Evolutionary conservation across 2,888 invertebrate species (phyloP), one percentile per base, ranked within the genome.

Genomic region (Hemistola chrysoprasaria): DNA sequence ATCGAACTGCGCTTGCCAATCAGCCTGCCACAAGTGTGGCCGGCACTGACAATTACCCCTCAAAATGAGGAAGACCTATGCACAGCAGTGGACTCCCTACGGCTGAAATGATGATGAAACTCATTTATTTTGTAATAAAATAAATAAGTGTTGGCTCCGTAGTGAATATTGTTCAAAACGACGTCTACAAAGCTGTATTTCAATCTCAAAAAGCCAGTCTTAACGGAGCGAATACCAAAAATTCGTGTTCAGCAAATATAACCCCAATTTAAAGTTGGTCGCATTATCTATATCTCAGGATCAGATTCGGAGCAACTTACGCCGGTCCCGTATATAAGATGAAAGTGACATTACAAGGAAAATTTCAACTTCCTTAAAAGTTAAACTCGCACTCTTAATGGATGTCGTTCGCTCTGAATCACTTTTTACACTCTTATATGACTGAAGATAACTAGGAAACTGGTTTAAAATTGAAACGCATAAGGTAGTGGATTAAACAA

Each of bases 321-420:
- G 55, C 41, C 11, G 56, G 47, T 47, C 53, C 45, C 47, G 49
- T 62, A 67, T 63, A 68, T 73, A 69, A 68, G 59, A 64, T 62
- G 50, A 65, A 75, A 71, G 66, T 68, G 61, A 64, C 68, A 65
- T 77, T 73, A 77, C 66, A 63, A 60, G 65, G 65, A 63, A 69
- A 72, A 72, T 71, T 66, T 65, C 61, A 67, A 69, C 72, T 72
- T 68, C 65, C 72, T 74, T 62, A 71, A 37, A 48, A 74, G 64
- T 77, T 70, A 59, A 65, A 68, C 65, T 71, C 66, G 71, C 64
- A 70, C 65, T 71, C 75, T 76, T 77, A 71, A 72, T 64, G 55
- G 60, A 60, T 47, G 49, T 52, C 48, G 57, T 62, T 59, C 53
- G 61, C 62, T 46, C 53, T 61, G 62, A 63, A 62, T 60, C 58